Conservation (phyloP, 2,797 vertebrate genomes). For the Cossypha dichroa region DNA sequence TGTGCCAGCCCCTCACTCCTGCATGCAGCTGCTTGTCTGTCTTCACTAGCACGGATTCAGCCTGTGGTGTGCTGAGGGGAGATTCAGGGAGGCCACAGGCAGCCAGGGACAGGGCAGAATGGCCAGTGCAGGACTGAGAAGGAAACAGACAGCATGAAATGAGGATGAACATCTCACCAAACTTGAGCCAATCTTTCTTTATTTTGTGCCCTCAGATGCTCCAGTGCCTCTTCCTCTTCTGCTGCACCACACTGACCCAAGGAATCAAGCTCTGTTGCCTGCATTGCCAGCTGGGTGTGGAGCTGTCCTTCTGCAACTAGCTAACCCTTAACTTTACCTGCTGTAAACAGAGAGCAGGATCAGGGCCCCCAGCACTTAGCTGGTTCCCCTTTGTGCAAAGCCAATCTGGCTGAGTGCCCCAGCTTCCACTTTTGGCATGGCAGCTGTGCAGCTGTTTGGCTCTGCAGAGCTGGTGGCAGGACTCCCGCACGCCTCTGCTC, state of each 20-base stretch:
- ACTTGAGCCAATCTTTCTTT: background rate
- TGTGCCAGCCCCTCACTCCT: background rate
- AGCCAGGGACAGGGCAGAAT: background rate
- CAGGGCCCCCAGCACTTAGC: background rate
- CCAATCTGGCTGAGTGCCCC: background rate
- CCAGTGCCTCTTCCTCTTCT: background rate
- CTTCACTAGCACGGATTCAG: accelerated
- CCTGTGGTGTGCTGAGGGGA: background rate
- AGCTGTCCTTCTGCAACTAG: background rate
- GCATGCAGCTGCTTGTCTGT: background rate
- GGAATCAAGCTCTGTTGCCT: background rate
- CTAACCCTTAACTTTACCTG: background rate
- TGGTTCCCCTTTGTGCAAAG: background rate
- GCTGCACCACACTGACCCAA: background rate
- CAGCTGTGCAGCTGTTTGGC: background rate
- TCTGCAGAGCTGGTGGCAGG: background rate
- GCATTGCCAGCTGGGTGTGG: background rate
- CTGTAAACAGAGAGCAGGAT: background rate
- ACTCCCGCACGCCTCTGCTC: background rate
- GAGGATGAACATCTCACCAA: background rate
- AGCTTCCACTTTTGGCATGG: background rate
- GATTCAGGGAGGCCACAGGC: background rate
- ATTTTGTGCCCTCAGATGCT: background rate
- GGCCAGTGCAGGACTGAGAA: background rate
- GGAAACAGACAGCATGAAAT: background rate